phyloP scores from a whole-genome alignment of 2,797 vertebrate genomes.

The Menidia menidia region DNA sequence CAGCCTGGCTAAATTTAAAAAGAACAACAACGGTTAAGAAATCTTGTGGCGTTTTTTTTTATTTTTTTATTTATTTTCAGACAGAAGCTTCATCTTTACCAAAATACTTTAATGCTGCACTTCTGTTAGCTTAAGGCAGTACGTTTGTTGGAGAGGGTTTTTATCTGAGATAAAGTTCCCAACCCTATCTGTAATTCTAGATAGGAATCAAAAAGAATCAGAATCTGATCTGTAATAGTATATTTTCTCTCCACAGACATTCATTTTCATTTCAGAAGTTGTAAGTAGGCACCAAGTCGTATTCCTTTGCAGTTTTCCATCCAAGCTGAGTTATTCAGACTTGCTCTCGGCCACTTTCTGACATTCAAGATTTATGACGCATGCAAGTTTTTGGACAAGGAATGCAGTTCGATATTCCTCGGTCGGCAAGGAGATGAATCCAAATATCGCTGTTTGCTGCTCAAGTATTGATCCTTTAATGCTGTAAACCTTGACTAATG shows the following conservation, averaged over 20 bases:
- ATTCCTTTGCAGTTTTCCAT: slow-evolving; percentile 47
- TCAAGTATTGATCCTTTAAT: slow-evolving; percentile 75
- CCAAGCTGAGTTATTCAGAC: slow-evolving; percentile 71
- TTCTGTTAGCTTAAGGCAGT: slow-evolving; percentile 56
- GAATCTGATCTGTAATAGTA: slow-evolving; percentile 38
- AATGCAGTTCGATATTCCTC: slow-evolving; percentile 72
- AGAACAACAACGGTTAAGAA: slow-evolving; percentile 45
- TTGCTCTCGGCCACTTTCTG: slow-evolving; percentile 66
- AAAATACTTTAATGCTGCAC: slow-evolving; percentile 51
- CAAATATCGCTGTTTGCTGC: slow-evolving; percentile 76
- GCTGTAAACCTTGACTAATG: slow-evolving; percentile 81
- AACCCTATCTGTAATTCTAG: slow-evolving; percentile 18
- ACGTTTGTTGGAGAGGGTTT: slow-evolving; percentile 24
- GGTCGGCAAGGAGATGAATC: slow-evolving; percentile 72
- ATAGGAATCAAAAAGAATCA: slow-evolving; percentile 15
- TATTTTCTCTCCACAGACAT: slow-evolving; percentile 34
- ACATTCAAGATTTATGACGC: slow-evolving; percentile 73
- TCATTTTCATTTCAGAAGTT: slow-evolving; percentile 36
- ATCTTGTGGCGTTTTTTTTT: slow-evolving; percentile 42
- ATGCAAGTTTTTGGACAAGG: slow-evolving; percentile 60
- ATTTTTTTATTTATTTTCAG: slow-evolving; percentile 34
- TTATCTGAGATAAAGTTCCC: slow-evolving; percentile 40
- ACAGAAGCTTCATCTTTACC: slow-evolving; percentile 60
- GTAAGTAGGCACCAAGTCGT: slow-evolving; percentile 31
- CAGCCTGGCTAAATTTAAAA: slow-evolving; percentile 54